Percentiles rank a stretch among this genome's conserved stretches.
Evolutionary conservation across 2,888 invertebrate species (phyloP).

Genomic region (Cabera pusaria): DNA sequence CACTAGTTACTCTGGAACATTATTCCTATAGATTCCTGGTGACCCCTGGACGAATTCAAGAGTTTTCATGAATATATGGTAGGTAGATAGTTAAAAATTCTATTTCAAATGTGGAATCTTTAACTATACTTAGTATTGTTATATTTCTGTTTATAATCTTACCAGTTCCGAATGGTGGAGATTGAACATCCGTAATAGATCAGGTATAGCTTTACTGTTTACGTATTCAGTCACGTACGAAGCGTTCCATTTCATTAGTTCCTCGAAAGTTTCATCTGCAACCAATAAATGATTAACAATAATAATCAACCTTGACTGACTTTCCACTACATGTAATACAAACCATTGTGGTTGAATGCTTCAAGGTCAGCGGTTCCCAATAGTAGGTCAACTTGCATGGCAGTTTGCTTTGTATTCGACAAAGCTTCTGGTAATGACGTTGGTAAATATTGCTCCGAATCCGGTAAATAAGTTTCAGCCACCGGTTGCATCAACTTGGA

Average conservation of each 20-base stretch:
- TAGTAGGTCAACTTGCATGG: slow-evolving; percentile 85
- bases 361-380: slow-evolving; percentile 88
- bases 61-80: no score
- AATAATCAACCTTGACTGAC: slow-evolving; percentile 24
- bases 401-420: slow-evolving; percentile 72
- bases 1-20: no score
- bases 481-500: slow-evolving; percentile 84
- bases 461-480: slow-evolving; percentile 84
- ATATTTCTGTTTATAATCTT: background rate
- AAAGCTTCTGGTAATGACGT: slow-evolving; percentile 78
- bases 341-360: slow-evolving; percentile 83
- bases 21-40: no score
- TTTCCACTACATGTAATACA: slow-evolving; percentile 33
- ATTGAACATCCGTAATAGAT: slow-evolving; percentile 71
- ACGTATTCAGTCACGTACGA: slow-evolving; percentile 81
- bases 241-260: slow-evolving; percentile 81
- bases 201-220: slow-evolving; percentile 83
- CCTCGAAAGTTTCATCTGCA: slow-evolving; percentile 83
- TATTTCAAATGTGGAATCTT: no score
- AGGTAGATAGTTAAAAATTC: no score
- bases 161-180: slow-evolving; percentile 47
- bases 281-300: slow-evolving; percentile 29
- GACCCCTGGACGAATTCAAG: no score
- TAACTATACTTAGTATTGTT: no score
- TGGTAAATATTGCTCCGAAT: slow-evolving; percentile 85